phyloP scores from a whole-genome alignment of 2,797 vertebrate species.

The Anabacerthia variegaticeps region DNA sequence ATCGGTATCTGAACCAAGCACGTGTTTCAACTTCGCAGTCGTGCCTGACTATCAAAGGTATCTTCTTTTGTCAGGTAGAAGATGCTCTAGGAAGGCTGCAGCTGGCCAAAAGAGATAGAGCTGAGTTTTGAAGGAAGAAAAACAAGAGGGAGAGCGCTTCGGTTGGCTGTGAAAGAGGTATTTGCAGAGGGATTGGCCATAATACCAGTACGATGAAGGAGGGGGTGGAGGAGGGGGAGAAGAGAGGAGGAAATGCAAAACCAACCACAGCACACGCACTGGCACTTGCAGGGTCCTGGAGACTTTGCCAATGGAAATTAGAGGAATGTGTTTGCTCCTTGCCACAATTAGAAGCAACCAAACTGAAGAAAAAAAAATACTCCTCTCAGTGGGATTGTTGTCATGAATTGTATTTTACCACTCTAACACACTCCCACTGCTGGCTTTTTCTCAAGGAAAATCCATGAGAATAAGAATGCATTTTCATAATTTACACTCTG shows the following conservation, averaged over 20 bases:
- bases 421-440: neutral
- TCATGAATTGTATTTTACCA: constrained; percentile 56
- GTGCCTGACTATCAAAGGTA: constrained; percentile 67
- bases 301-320: constrained; percentile 65
- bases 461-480: neutral
- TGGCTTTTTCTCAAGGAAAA: neutral
- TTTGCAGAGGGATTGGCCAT: constrained; percentile 34
- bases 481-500: constrained; percentile 17
- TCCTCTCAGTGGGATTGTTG: constrained; percentile 29
- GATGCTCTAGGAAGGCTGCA: constrained; percentile 38
- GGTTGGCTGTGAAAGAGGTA: neutral
- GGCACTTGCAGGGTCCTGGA: neutral
- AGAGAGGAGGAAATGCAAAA: neutral
- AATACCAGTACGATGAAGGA: constrained; percentile 26
- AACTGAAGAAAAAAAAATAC: constrained; percentile 1
- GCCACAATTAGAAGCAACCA: constrained; percentile 52
- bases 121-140: neutral
- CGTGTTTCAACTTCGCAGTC: constrained; percentile 33
- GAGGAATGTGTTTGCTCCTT: constrained; percentile 61
- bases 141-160: neutral
- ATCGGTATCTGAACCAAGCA: constrained; percentile 63
- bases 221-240: neutral
- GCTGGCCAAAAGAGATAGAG: constrained; percentile 73
- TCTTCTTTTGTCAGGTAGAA: constrained; percentile 70
- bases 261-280: constrained; percentile 17